These are phyloP conservation scores for Catostylus mosaicus DNA, from an alignment of 30 jellyfish, hydroid and myxozoan species.

Conservation along the genomic window DNA sequence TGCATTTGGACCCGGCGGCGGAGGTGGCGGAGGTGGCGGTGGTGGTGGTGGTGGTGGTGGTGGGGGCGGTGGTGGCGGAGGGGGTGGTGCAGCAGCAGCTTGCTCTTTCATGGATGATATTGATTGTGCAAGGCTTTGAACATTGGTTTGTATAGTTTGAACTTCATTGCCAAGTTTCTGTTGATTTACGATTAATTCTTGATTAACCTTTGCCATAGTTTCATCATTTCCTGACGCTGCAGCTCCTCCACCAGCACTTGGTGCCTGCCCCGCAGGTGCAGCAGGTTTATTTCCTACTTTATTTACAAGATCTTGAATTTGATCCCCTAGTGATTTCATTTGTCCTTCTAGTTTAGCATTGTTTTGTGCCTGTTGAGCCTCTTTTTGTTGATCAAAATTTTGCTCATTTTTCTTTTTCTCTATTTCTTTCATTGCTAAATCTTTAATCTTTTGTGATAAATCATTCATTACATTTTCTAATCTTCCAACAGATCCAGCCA, in stretches of 20 bases:
- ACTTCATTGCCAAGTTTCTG: constrained; percentile 64
- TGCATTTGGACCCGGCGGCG: constrained; percentile 34
- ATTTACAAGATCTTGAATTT: constrained; percentile 46
- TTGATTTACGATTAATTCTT: constrained; percentile 61
- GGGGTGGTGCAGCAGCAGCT: constrained; percentile 60
- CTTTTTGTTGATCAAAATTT: constrained; percentile 6
- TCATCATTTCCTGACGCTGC: constrained; percentile 32
- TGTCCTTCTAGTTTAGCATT: constrained; percentile 48
- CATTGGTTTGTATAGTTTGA: constrained; percentile 44
- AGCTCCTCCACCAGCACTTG: constrained; percentile 25
- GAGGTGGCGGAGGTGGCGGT: constrained; percentile 56
- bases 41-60: constrained; percentile 77
- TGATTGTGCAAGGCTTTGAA: constrained; percentile 64
- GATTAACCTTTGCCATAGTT: constrained; percentile 19
- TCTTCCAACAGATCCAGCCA: constrained; percentile 69
- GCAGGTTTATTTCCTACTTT: constrained; percentile 25
- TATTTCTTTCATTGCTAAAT: constrained; percentile 51
- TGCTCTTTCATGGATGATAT: constrained; percentile 39
- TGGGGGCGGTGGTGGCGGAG: constrained; percentile 84
- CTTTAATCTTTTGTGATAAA: constrained; percentile 56
- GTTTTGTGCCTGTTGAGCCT: constrained; percentile 32
- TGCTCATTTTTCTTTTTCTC: constrained; percentile 15
- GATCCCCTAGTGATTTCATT: constrained; percentile 58
- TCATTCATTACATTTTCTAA: constrained; percentile 66
- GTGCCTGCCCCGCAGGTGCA: constrained; percentile 28